phyloP scores from a whole-genome alignment of 2,797 vertebrate species.

The Acridotheres tristis region DNA sequence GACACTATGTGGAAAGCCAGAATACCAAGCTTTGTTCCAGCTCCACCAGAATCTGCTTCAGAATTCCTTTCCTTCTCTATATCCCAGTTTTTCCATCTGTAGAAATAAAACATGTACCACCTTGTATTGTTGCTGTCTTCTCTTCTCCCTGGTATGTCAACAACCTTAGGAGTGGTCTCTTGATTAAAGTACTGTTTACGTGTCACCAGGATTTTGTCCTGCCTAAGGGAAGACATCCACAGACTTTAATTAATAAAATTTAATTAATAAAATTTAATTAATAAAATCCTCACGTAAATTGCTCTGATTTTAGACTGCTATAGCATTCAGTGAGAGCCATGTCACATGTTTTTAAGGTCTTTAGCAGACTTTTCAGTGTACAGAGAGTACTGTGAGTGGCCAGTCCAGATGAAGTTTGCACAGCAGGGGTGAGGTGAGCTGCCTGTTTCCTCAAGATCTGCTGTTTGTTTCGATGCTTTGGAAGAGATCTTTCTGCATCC shows the following conservation, averaged over 20 bases:
- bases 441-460: neutral
- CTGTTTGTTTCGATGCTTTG: neutral
- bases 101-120: neutral
- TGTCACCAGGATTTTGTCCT: neutral
- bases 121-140: neutral
- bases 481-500: neutral
- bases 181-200: neutral
- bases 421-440: neutral
- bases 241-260: neutral
- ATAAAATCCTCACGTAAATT: neutral
- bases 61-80: neutral
- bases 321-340: neutral
- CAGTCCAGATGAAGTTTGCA: neutral
- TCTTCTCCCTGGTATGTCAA: neutral
- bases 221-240: neutral
- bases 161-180: neutral
- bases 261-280: neutral
- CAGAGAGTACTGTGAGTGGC: neutral
- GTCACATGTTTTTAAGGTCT: neutral
- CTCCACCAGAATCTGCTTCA: neutral
- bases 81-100: neutral
- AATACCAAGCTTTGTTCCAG: neutral
- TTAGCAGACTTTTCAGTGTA: neutral
- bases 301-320: neutral
- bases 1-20: neutral